Base-by-base conservation (phyloP, 2,113 vertebrate species). In the Alligator mississippiensis region DNA sequence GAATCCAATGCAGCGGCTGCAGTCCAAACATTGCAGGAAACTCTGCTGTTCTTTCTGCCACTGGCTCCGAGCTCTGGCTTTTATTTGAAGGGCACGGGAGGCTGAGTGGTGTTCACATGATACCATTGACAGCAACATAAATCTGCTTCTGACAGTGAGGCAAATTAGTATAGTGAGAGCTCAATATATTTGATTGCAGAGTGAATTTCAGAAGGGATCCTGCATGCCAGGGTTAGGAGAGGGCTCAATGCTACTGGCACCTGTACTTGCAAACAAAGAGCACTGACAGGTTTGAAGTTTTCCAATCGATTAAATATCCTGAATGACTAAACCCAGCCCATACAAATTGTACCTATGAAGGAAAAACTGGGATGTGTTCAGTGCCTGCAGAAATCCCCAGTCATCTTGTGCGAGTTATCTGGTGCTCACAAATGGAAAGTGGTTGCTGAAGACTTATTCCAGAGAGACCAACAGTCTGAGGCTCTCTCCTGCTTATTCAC, bases 111-210 rank as follows among this genome's bases (percentile, higher is more conserved):
- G 86, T 93, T 94, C 93, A 95, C 93, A 93, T 96, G 93, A 94
- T 1, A 85, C 95, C 96, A 89, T 7, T 87, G 95, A 77, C 94
- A 96, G 93, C 87, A 87, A 89, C 90, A 87, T 66, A 90, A 97
- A 60, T 92, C 93, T 96, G 95, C 96, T 97, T 95, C 92, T 95
- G 93, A 93, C 95, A 94, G 93, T 95, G 95, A 93, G 90, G 94
- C 93, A 96, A 97, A 97, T 96, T 93, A 87, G 93, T 93, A 83
- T 97, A 88, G 86, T 92, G 96, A 96, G 96, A 96, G 94, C 95
- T 90, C 92, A 84, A 95, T 3, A 85, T 87, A 60, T 95, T 92
- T 92, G 96, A 97, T 94, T 95, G 92, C 94, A 81, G 94, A 94
- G 87, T 96, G 95, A 96, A 94, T 97, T 97, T 97, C 85, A 93